Evolutionary conservation across 1,140 invertebrate genomes (phyloP), one percentile per base, ranked within the genome.

Genomic region (Magallana ariakensis): DNA sequence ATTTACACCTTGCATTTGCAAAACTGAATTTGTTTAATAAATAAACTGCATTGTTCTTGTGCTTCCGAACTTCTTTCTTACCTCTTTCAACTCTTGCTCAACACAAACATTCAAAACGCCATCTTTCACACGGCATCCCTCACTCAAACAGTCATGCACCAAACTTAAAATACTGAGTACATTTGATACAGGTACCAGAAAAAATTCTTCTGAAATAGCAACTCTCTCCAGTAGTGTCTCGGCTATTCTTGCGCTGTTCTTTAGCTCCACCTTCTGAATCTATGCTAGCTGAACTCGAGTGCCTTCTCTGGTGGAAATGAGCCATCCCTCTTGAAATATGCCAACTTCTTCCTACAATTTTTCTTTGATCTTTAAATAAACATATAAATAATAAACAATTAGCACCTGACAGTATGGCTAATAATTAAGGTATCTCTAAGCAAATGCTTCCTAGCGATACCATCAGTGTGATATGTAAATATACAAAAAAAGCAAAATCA

Each of bases 1-100:
- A 60, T 60, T 60, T 60, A 60, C 57, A 60, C n/a, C 57, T 60
- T 13, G 57, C 57, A 60, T 60, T 60, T 60, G 57, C 57, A 60
- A 60, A 60, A 60, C 57, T 60, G 57, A 60, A 60, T 60, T n/a
- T 60, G 57, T 60, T 60, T 60, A 60, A 60, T 15, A 60, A 60
- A 60, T 60, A 60, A 60, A 60, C 57, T 10, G 57, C n/a, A 60
- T 60, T 60, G 5, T 10, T 60, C n/a, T 13, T 60, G n/a, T 60
- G 57, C n/a, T 60, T 60, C 57, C 57, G 11, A 60, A 60, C n/a
- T 60, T 60, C 57, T 60, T 60, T 60, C 57, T 60, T 5, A 60
- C 57, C 4, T 60, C 57, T 60, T 60, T 60, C 57, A 60, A 10
- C 57, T 60, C 57, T 60, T 60, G 57, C 57, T 60, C 57, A 60